Evolutionary conservation across 2,797 vertebrate genomes (phyloP).

Genomic region (Carduelis carduelis): DNA sequence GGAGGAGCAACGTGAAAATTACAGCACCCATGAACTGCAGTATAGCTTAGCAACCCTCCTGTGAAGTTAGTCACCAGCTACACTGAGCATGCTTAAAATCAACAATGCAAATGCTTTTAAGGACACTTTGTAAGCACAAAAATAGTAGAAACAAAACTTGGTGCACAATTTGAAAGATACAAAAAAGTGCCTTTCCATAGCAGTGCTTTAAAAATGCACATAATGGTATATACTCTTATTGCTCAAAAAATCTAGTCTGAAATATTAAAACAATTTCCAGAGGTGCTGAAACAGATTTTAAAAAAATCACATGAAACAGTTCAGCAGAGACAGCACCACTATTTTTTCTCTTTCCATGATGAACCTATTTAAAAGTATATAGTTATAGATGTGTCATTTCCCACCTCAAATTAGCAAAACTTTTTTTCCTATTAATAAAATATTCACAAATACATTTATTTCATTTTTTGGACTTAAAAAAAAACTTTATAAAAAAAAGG

Average conservation of each 20-base stretch:
- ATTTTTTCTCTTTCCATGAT: background rate
- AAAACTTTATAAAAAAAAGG: background rate
- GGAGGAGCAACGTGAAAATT: background rate
- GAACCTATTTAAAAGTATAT: background rate
- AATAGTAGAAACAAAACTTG: slow-evolving; percentile 53
- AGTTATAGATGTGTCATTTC: slow-evolving; percentile 11
- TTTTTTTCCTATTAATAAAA: slow-evolving; percentile 31
- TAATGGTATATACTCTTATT: slow-evolving; percentile 59
- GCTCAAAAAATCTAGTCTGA: slow-evolving; percentile 63
- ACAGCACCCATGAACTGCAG: slow-evolving; percentile 29
- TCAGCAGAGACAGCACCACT: slow-evolving; percentile 56
- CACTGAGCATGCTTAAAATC: slow-evolving; percentile 15
- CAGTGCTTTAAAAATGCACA: slow-evolving; percentile 69
- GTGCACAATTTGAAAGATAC: slow-evolving; percentile 57
- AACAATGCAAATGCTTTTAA: slow-evolving; percentile 59
- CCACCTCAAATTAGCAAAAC: background rate
- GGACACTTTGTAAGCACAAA: slow-evolving; percentile 69
- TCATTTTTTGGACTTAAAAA: background rate
- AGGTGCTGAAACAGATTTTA: slow-evolving; percentile 1
- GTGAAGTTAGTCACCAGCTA: background rate
- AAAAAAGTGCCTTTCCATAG: slow-evolving; percentile 64
- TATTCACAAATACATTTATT: slow-evolving; percentile 40
- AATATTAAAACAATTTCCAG: slow-evolving; percentile 28
- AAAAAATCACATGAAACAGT: slow-evolving; percentile 32
- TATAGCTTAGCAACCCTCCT: background rate